Conservation (phyloP, 1,140 invertebrate genomes). For the Orchestia grillus region DNA sequence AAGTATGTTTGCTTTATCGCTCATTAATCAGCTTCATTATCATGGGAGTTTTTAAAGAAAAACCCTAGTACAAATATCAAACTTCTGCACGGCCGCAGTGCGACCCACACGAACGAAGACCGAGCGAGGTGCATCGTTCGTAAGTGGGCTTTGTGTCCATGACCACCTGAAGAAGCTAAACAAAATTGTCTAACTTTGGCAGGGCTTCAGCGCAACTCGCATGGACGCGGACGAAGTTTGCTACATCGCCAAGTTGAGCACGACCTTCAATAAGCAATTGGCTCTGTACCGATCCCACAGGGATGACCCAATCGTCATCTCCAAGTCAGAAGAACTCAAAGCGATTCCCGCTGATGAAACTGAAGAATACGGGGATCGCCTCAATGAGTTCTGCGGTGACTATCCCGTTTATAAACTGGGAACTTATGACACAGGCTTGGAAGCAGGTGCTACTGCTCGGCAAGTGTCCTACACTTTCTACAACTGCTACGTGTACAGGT, state of each 20-base stretch:
- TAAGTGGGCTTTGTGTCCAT: neutral
- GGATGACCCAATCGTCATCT: neutral
- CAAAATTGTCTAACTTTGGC: neutral
- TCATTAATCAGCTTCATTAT: too few relatives aligned
- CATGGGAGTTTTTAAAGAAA: too few relatives aligned
- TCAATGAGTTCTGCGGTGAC: constrained; percentile 15
- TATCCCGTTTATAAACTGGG: constrained; percentile 25
- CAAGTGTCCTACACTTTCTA: neutral
- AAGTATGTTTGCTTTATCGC: too few relatives aligned
- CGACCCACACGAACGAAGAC: too few relatives aligned
- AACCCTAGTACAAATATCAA: too few relatives aligned
- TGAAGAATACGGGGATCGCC: constrained; percentile 5
- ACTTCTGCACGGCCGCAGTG: too few relatives aligned
- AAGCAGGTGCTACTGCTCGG: neutral
- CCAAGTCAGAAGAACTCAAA: neutral
- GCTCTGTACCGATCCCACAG: neutral
- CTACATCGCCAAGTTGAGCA: constrained; percentile 14
- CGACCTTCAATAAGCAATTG: constrained; percentile 8
- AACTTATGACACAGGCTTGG: neutral
- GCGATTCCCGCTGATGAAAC: neutral
- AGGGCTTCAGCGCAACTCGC: constrained; percentile 37
- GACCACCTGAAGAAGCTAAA: neutral
- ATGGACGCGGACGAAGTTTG: constrained; percentile 18
- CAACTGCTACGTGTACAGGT: neutral
- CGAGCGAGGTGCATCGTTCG: neutral